Conservation (phyloP, 2,113 vertebrate genomes). For the Aramus guarauna region DNA sequence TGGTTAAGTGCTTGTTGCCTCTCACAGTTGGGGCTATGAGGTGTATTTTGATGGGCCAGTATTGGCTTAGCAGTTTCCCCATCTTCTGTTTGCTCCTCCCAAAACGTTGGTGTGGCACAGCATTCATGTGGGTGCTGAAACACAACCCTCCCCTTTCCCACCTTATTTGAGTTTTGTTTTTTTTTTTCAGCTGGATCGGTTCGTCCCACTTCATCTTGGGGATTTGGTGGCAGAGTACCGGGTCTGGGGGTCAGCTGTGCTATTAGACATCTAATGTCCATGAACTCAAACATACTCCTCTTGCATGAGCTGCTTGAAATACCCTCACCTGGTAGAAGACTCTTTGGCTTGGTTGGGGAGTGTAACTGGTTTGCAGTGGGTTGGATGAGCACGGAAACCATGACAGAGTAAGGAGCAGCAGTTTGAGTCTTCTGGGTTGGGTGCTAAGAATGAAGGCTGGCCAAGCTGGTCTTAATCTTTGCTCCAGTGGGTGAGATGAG, state of each 20-base stretch:
- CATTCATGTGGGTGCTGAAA: background rate
- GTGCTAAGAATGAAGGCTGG: background rate
- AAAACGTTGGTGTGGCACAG: rapidly evolving
- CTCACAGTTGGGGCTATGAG: rapidly evolving
- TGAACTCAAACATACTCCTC: background rate
- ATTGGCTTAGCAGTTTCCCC: background rate
- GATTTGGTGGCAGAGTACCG: background rate
- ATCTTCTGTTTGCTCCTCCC: background rate
- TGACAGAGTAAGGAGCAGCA: background rate
- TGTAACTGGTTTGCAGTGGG: rapidly evolving
- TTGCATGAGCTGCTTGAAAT: background rate
- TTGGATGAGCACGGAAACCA: rapidly evolving
- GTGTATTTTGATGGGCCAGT: background rate
- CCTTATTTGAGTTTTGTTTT: background rate
- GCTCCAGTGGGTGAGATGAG: background rate
- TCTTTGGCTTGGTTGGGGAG: no score
- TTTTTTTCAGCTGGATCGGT: background rate
- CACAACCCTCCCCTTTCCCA: background rate
- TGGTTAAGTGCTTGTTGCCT: rapidly evolving
- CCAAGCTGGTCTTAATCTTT: background rate
- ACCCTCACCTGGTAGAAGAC: background rate
- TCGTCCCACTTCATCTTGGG: rapidly evolving
- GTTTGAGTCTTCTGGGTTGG: background rate
- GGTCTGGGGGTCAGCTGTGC: background rate
- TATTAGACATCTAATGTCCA: rapidly evolving